Conservation (phyloP, 2,797 vertebrate genomes). For the Erpetoichthys calabaricus region DNA sequence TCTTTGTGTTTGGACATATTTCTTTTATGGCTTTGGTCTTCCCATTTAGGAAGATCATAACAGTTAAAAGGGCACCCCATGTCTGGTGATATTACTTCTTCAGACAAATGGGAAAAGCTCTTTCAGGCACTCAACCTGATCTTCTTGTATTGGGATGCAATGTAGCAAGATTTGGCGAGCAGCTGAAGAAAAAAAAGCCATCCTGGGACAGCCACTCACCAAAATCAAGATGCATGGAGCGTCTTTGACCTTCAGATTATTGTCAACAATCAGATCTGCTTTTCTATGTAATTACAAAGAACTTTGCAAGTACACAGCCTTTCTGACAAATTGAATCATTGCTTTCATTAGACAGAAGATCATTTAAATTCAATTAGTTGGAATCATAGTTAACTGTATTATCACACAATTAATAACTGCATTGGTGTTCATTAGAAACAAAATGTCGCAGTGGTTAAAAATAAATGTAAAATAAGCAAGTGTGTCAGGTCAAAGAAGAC, state of each 20-base stretch:
- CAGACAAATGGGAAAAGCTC: background rate
- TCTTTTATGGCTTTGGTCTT: too few species aligned
- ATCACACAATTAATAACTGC: constrained; percentile 32
- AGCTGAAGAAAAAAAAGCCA: background rate
- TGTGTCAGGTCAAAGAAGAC: constrained; percentile 34
- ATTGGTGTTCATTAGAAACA: constrained; percentile 29
- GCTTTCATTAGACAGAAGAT: constrained; percentile 25
- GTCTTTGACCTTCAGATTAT: too few species aligned
- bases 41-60: too few species aligned
- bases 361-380: constrained; percentile 30
- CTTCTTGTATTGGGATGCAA: background rate
- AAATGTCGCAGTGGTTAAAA: constrained; percentile 24
- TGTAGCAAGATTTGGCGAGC: background rate
- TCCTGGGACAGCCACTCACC: too few species aligned
- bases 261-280: too few species aligned
- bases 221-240: too few species aligned
- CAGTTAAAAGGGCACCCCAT: background rate
- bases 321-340: constrained; percentile 13
- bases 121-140: background rate
- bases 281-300: background rate
- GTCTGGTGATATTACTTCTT: background rate
- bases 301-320: background rate
- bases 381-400: constrained; percentile 32
- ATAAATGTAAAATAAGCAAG: constrained; percentile 28
- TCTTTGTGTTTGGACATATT: too few species aligned